phyloP scores from a whole-genome alignment of 2,113 vertebrate genomes.

The Eudyptes chrysolophus region DNA sequence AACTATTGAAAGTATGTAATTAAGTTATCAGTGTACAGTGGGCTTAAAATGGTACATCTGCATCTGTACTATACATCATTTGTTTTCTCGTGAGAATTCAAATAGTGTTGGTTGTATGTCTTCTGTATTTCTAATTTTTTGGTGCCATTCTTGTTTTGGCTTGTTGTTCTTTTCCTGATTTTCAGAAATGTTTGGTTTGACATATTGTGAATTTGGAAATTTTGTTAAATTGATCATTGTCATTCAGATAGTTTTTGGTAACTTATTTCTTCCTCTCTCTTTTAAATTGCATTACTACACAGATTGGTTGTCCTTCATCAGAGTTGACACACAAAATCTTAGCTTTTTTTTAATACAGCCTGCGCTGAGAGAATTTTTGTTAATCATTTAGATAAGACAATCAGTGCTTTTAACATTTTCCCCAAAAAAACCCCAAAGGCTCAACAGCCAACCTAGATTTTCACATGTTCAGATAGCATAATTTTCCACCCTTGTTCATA shows the following conservation, averaged over 20 bases:
- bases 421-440: accelerated
- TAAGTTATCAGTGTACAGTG: neutral
- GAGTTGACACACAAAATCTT: neutral
- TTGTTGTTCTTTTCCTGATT: neutral
- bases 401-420: neutral
- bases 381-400: neutral
- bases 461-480: neutral
- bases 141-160: neutral
- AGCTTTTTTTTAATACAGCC: neutral
- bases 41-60: neutral
- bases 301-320: neutral
- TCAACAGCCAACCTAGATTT: neutral
- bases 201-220: neutral
- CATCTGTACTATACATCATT: neutral
- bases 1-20: neutral
- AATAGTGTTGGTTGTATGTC: neutral
- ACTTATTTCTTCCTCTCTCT: neutral
- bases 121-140: neutral
- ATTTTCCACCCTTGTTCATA: neutral
- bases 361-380: neutral
- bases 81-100: neutral
- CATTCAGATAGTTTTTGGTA: neutral
- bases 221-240: neutral
- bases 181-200: neutral
- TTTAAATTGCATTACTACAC: neutral